A percentile compares a stretch with the other conserved stretches of the same genome.
These are phyloP conservation scores for Synergus itoensis DNA, from an alignment of 2,888 invertebrate genomes.

Conservation along the genomic window DNA sequence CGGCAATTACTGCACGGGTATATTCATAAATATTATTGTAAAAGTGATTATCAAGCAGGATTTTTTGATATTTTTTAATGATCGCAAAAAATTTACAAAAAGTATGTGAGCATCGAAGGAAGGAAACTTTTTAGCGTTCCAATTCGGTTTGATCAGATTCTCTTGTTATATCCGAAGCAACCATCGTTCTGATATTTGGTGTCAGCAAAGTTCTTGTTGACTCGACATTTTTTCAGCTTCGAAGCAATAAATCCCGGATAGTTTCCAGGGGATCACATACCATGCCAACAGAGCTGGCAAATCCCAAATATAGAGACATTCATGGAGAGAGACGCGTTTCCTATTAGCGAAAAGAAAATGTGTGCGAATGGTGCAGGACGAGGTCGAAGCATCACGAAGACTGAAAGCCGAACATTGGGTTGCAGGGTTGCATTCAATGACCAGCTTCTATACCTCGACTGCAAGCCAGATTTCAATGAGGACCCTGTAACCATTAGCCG, in stretches of 20 bases:
- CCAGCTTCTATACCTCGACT: constrained; percentile 26
- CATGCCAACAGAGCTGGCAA: constrained; percentile 37
- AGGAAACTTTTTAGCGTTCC: constrained; percentile 24
- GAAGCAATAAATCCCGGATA: constrained; percentile 38
- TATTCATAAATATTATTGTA: background rate
- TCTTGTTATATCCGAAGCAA: constrained; percentile 38
- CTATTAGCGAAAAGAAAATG: constrained; percentile 40
- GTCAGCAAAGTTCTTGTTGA: constrained; percentile 40
- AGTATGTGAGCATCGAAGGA: background rate
- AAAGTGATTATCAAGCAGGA: background rate
- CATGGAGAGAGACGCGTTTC: background rate
- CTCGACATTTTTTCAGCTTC: constrained; percentile 34
- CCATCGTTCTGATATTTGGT: constrained; percentile 34
- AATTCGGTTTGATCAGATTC: constrained; percentile 38
- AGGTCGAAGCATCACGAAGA: constrained; percentile 30
- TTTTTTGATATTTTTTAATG: background rate
- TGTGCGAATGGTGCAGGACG: constrained; percentile 39
- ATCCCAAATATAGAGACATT: constrained; percentile 39
- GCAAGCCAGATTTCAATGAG: constrained; percentile 52
- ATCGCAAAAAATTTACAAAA: constrained; percentile 8
- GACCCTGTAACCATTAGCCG: constrained; percentile 45
- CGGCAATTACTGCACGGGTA: too few species aligned
- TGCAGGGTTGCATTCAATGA: constrained; percentile 47
- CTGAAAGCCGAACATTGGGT: constrained; percentile 48
- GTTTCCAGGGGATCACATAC: constrained; percentile 33